These are phyloP conservation scores for Leptestheria dahalacensis DNA, from an alignment of 1,140 invertebrate genomes.

Conservation along the genomic window DNA sequence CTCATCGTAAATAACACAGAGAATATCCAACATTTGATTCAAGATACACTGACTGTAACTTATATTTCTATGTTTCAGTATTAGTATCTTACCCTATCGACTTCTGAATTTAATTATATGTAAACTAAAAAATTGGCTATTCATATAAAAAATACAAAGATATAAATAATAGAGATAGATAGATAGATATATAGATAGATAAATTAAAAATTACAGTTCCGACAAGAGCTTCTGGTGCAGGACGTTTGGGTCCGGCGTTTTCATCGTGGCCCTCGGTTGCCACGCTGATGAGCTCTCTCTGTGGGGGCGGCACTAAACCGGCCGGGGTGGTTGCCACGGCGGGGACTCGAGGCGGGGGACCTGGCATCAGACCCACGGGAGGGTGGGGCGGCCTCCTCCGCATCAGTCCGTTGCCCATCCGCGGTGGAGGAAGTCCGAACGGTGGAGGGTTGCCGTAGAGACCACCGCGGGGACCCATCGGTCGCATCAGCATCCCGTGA, in stretches of 20 bases:
- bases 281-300: constrained; percentile 32
- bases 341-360: constrained; percentile 2
- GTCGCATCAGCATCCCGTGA: constrained; percentile 8
- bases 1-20: no score
- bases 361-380: constrained; percentile 1
- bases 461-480: constrained; percentile 30
- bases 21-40: no score
- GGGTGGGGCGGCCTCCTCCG: not conserved
- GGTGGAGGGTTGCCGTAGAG: constrained; percentile 19
- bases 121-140: no score
- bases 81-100: no score
- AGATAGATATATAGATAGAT: no score
- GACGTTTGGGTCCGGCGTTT: constrained; percentile 17
- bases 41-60: no score
- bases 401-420: constrained; percentile 4
- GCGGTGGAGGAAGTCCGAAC: constrained; percentile 17
- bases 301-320: constrained; percentile 15
- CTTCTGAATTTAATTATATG: no score
- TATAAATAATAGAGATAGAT: no score
- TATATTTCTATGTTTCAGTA: no score
- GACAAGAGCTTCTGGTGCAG: not conserved
- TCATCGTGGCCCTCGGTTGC: constrained; percentile 19
- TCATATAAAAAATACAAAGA: no score
- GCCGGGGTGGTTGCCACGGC: not conserved
- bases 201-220: constrained; percentile 1